phyloP scores from a whole-genome alignment of 2,797 vertebrate species.

The Malacoctenus gilli region DNA sequence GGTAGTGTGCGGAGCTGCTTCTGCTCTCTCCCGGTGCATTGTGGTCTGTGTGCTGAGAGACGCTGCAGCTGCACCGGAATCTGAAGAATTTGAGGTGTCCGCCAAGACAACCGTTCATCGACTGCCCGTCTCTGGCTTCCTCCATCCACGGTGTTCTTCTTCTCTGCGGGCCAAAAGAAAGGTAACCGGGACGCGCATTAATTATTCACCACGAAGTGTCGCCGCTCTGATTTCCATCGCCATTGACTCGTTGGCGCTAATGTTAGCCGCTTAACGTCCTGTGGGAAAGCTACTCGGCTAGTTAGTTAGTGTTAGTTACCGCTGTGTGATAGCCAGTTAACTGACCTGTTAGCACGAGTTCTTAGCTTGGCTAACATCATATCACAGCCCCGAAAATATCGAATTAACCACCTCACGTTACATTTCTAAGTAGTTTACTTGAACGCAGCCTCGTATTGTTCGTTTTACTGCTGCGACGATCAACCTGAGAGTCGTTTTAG shows the following conservation, averaged over 20 bases:
- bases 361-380: background rate
- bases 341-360: background rate
- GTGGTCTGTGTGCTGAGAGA: constrained; percentile 64
- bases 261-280: constrained; percentile 57
- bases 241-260: constrained; percentile 4
- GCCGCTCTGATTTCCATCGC: background rate
- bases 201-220: background rate
- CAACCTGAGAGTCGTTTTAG: too few relatives aligned
- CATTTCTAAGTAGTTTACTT: too few relatives aligned
- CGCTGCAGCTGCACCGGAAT: constrained; percentile 79
- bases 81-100: constrained; percentile 80
- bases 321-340: constrained; percentile 31
- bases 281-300: constrained; percentile 48
- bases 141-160: background rate
- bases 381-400: too few relatives aligned
- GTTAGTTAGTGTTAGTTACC: constrained; percentile 33
- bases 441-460: too few relatives aligned
- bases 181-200: constrained; percentile 36
- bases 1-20: background rate
- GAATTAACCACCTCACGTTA: too few relatives aligned
- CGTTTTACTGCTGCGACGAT: too few relatives aligned
- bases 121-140: constrained; percentile 7
- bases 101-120: constrained; percentile 54
- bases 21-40: constrained; percentile 70
- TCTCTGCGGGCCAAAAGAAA: constrained; percentile 20